phyloP scores from a whole-genome alignment of 2,797 vertebrate genomes.

The Balearica regulorum region DNA sequence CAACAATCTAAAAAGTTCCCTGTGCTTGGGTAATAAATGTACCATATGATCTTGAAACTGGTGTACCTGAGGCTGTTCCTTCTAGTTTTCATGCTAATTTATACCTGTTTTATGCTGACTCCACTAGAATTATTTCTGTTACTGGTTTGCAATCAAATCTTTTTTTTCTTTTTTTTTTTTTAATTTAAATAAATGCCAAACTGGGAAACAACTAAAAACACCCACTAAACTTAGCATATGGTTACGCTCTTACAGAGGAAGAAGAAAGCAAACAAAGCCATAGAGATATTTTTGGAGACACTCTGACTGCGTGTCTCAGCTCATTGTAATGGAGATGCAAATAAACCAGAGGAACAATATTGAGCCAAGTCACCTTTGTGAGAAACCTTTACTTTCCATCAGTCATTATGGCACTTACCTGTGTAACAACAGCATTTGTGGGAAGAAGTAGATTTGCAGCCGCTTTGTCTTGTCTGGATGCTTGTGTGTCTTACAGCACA shows the following conservation, averaged over 20 bases:
- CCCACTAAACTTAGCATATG: conserved; percentile 39
- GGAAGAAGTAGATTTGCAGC: neutral
- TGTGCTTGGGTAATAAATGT: neutral
- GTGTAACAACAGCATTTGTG: neutral
- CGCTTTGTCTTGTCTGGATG: neutral
- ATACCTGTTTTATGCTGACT: conserved; percentile 12
- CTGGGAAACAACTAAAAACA: conserved; percentile 27
- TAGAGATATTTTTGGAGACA: conserved; percentile 10
- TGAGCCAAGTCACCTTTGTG: neutral
- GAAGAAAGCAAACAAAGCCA: conserved; percentile 31
- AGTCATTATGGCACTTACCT: neutral
- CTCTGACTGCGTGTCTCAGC: neutral
- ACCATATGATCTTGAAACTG: neutral
- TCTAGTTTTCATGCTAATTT: neutral
- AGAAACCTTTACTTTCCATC: neutral
- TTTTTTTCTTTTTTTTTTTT: neutral
- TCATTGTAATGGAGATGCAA: neutral
- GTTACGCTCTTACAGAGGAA: neutral
- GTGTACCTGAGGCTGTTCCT: neutral
- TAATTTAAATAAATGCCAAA: neutral
- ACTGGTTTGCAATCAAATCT: neutral
- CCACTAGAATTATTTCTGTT: neutral
- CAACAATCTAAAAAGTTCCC: neutral
- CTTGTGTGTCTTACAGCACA: fast-evolving
- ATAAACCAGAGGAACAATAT: neutral